Percentiles rank a stretch among this genome's conserved stretches.
Evolutionary conservation across 2,113 vertebrate genomes (phyloP).

Genomic region (Antigone vipio): DNA sequence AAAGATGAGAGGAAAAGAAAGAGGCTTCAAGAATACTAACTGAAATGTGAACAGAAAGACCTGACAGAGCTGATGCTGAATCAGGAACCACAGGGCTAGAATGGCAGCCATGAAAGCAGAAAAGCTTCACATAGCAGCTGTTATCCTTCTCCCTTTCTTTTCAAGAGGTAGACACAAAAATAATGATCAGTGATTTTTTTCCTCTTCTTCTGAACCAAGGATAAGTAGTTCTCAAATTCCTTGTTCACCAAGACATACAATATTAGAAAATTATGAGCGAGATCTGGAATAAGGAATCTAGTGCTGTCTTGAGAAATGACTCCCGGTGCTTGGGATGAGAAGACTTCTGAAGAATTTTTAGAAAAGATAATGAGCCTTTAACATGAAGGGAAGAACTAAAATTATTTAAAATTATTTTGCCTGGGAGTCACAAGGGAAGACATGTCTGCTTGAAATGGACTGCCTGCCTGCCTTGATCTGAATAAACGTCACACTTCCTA

Average conservation of each 20-base stretch:
- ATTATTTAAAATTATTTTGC: conserved; percentile 40
- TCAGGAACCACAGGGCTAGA: not conserved
- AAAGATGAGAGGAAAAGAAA: not conserved
- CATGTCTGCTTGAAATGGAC: conserved; percentile 14
- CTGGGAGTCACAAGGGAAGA: conserved; percentile 34
- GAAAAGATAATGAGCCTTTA: conserved; percentile 48
- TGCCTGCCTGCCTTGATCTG: conserved; percentile 28
- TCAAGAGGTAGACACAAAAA: not conserved
- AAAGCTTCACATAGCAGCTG: not conserved
- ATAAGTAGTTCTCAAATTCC: conserved; percentile 1
- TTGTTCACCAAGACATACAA: not conserved
- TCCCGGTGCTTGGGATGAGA: conserved; percentile 1
- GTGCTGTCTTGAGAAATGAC: conserved; percentile 28
- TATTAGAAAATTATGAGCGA: conserved; percentile 29
- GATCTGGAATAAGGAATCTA: conserved; percentile 14
- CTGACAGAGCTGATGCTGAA: not conserved
- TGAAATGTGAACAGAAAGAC: not conserved
- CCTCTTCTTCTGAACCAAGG: not conserved
- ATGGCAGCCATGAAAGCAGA: not conserved
- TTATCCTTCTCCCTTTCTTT: not conserved
- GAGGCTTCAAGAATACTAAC: not conserved
- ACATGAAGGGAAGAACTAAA: conserved; percentile 46
- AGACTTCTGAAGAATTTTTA: conserved; percentile 48
- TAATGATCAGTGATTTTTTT: not conserved
- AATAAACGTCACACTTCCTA: conserved; percentile 46